These are phyloP conservation scores for Ormyrus labotus DNA, from an alignment of 2,888 invertebrate species.

Conservation along the genomic window DNA sequence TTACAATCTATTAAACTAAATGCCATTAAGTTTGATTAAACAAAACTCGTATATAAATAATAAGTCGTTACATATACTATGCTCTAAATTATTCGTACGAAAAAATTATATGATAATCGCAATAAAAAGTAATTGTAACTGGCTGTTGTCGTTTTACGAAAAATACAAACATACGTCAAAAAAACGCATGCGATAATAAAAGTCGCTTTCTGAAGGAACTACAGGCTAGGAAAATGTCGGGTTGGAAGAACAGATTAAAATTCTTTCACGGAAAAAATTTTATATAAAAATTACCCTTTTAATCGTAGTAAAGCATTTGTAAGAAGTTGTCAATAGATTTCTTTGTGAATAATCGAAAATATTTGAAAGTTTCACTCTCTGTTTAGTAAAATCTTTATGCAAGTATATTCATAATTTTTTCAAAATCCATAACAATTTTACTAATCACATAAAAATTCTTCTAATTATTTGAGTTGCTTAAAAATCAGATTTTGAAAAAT, in stretches of 20 bases:
- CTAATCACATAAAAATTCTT: too few species aligned
- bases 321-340: too few species aligned
- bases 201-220: conserved; percentile 55
- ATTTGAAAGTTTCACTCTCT: neutral
- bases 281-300: too few species aligned
- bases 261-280: conserved; percentile 1
- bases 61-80: conserved; percentile 40
- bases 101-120: conserved; percentile 38
- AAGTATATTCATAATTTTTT: too few species aligned
- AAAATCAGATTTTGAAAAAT: too few species aligned
- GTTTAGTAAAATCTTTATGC: neutral
- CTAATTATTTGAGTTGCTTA: too few species aligned
- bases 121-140: conserved; percentile 38
- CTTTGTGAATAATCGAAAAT: too few species aligned
- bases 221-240: conserved; percentile 51
- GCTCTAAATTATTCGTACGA: conserved; percentile 38
- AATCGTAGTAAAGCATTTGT: neutral
- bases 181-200: conserved; percentile 27
- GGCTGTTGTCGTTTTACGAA: conserved; percentile 19
- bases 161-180: conserved; percentile 34
- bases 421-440: too few species aligned
- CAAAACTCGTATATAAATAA: conserved; percentile 49
- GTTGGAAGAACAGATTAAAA: conserved; percentile 39
- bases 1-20: conserved; percentile 54
- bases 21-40: conserved; percentile 47